A percentile compares a stretch with the other conserved stretches of the same genome.
Evolutionary conservation across 2,797 vertebrate genomes (phyloP).

Genomic region (Centropyge bicolor): DNA sequence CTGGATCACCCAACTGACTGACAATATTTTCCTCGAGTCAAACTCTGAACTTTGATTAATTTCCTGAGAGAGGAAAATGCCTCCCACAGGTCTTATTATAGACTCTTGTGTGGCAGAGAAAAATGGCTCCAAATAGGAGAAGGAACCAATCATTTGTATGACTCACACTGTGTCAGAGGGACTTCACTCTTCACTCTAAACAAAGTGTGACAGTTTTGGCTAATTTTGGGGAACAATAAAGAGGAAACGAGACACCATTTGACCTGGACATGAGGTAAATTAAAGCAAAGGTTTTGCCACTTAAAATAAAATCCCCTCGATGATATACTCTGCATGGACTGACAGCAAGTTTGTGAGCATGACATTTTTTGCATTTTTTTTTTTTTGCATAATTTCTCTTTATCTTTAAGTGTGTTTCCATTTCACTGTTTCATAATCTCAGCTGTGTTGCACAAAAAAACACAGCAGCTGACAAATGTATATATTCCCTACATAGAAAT

Average conservation of each 20-base stretch:
- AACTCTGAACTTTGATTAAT: slow-evolving; percentile 9
- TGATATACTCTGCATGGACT: not conserved
- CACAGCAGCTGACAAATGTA: not conserved
- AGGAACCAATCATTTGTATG: slow-evolving; percentile 28
- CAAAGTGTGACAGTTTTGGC: slow-evolving; percentile 20
- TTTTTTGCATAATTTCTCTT: not conserved
- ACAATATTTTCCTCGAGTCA: not conserved
- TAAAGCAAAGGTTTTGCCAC: slow-evolving; percentile 40
- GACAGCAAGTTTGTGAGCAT: not conserved
- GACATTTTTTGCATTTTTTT: not conserved
- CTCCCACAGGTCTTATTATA: slow-evolving; percentile 30
- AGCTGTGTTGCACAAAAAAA: not conserved
- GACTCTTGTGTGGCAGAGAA: slow-evolving; percentile 2
- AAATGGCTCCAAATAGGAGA: slow-evolving; percentile 42
- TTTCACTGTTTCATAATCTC: not conserved
- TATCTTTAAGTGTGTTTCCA: not conserved
- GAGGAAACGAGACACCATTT: slow-evolving; percentile 34
- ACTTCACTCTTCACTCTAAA: slow-evolving; percentile 16
- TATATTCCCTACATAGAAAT: not conserved
- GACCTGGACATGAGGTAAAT: slow-evolving; percentile 30
- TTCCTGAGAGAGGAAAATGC: slow-evolving; percentile 6
- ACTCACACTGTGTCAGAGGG: slow-evolving; percentile 48
- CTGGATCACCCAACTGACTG: not conserved
- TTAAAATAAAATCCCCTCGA: slow-evolving; percentile 23
- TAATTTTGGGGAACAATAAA: slow-evolving; percentile 50